Base-by-base conservation (phyloP, 2,888 invertebrate species). In the Ptycholaimellus sp. region DNA sequence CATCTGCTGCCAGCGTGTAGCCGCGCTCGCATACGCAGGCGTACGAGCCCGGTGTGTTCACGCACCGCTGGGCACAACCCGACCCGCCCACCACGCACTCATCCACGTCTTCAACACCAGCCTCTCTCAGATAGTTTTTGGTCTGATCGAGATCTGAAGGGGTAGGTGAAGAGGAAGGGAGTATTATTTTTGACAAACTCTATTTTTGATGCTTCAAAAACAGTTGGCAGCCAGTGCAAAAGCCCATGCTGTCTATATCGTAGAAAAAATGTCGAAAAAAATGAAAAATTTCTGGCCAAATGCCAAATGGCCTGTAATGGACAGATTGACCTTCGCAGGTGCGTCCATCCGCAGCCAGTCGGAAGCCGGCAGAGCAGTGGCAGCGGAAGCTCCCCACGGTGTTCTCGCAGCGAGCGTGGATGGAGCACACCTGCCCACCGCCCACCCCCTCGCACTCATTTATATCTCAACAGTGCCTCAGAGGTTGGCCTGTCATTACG, bases 51-150 rank as follows among this genome's bases (percentile, higher is more conserved):
- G 79, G 81, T 1, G 74, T 71, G 58, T 93, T 93, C 40, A 76
- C 69, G 56, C 90, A 93, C 23, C 69, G 70, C 45, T 90, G 90
- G 50, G 81, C 74, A 51, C 90, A 93, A 1, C 73, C 49, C 14
- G 54, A 49, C 33, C 38, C 49, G 46, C 43, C 52, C 41, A 30
- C 54, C 45, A 49, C 40, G 52, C 77, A 77, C 56, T 77, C 77
- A 53, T 77, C n/a, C n/a, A n/a, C n/a, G n/a, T n/a, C n/a, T n/a
- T n/a, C n/a, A n/a, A n/a, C n/a, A n/a, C n/a, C n/a, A n/a, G n/a
- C n/a, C n/a, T n/a, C n/a, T n/a, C n/a, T n/a, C n/a, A n/a, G n/a
- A n/a, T n/a, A n/a, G n/a, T n/a, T 54, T 44, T 48, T 40, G 52
- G 77, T 77, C 56, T 77, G 77, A 53, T 77, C 69, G 7, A 73